phyloP scores from a whole-genome alignment of 1,140 invertebrate genomes.

The Drosophila athabasca region DNA sequence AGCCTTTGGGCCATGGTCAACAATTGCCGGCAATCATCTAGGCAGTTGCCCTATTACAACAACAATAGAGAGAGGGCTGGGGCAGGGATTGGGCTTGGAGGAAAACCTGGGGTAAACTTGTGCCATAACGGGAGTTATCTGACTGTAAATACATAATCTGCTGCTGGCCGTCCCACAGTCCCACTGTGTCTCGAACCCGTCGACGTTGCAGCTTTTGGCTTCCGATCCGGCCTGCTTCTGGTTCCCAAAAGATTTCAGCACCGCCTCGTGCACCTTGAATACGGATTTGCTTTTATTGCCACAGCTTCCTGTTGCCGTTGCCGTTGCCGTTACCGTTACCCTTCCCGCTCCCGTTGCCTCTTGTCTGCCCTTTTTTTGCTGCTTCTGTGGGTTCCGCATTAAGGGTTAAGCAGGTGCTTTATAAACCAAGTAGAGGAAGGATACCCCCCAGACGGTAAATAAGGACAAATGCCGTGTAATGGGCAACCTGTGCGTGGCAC shows the following conservation, averaged over 20 bases:
- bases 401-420: slow-evolving; percentile 81
- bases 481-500: slow-evolving; percentile 49
- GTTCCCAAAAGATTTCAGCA: slow-evolving; percentile 57
- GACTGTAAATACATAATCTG: slow-evolving; percentile 80
- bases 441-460: slow-evolving; percentile 59
- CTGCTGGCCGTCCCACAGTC: slow-evolving; percentile 4
- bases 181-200: slow-evolving; percentile 25
- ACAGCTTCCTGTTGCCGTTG: slow-evolving; percentile 31
- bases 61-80: slow-evolving; percentile 31
- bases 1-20: slow-evolving; percentile 59
- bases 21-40: slow-evolving; percentile 79
- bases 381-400: slow-evolving; percentile 51
- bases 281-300: slow-evolving; percentile 80
- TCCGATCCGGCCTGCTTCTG: slow-evolving; percentile 3
- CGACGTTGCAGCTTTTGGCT: slow-evolving; percentile 47
- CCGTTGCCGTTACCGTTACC: slow-evolving; percentile 6
- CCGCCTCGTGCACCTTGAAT: slow-evolving; percentile 62
- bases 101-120: slow-evolving; percentile 56
- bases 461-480: slow-evolving; percentile 64
- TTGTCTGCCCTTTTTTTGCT: slow-evolving; percentile 3
- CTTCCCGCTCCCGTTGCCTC: neutral
- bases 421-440: slow-evolving; percentile 64
- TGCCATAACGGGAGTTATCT: slow-evolving; percentile 77
- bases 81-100: neutral
- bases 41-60: slow-evolving; percentile 76